Conservation (phyloP, 2,797 vertebrate genomes). For the Dendrocincla fuliginosa region DNA sequence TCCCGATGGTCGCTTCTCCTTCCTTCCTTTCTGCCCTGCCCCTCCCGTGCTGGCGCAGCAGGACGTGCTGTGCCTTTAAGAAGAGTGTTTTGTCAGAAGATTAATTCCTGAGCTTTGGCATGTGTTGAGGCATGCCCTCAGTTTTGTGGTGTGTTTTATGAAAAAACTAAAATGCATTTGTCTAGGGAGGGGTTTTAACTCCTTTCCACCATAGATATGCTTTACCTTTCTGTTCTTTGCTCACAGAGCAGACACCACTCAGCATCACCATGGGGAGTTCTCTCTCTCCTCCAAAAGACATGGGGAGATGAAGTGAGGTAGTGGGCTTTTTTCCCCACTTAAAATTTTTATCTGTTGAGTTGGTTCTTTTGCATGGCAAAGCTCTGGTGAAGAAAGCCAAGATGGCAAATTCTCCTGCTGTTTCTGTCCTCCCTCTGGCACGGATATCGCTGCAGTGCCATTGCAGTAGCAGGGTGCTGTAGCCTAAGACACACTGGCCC, state of each 20-base stretch:
- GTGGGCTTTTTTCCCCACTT: background rate
- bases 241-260: background rate
- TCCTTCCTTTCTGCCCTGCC: background rate
- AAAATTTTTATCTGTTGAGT: background rate
- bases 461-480: background rate
- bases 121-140: slow-evolving; percentile 35
- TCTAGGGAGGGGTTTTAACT: slow-evolving; percentile 8
- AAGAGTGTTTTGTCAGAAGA: background rate
- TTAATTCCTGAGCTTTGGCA: slow-evolving; percentile 29
- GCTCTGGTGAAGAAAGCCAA: background rate
- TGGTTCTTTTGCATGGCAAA: background rate
- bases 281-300: background rate
- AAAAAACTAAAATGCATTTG: background rate
- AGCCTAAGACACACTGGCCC: background rate
- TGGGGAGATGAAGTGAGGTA: background rate
- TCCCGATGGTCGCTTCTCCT: background rate
- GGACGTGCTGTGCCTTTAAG: slow-evolving; percentile 42
- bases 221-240: background rate
- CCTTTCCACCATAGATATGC: background rate
- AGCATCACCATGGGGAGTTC: background rate
- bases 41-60: background rate
- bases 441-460: background rate
- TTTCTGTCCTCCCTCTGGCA: background rate
- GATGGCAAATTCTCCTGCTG: background rate
- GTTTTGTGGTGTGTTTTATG: background rate